Evolutionary conservation across 2,888 invertebrate genomes (phyloP).

Genomic region (Meteorus colon): DNA sequence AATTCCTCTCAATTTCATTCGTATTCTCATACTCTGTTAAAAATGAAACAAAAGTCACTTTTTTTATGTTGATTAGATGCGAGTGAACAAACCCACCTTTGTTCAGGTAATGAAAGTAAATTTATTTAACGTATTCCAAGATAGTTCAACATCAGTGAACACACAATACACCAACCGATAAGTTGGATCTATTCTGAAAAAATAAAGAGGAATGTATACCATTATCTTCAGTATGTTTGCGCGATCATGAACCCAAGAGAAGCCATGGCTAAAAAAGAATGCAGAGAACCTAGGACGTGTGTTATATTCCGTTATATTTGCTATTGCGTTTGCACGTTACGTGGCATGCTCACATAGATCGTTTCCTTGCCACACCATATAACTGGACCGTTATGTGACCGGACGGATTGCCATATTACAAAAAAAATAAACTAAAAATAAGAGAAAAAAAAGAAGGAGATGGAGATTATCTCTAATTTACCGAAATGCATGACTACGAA

Average conservation of each 20-base stretch:
- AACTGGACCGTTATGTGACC: slow-evolving; percentile 72
- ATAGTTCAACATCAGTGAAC: neutral
- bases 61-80: too few relatives aligned
- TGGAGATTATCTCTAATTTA: slow-evolving; percentile 38
- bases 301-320: slow-evolving; percentile 39
- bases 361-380: slow-evolving; percentile 66
- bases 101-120: neutral
- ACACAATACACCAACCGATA: neutral
- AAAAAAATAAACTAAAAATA: neutral
- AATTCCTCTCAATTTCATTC: too few relatives aligned
- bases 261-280: neutral
- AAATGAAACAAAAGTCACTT: too few relatives aligned
- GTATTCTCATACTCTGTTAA: too few relatives aligned
- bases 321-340: slow-evolving; percentile 43
- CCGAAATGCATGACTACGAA: slow-evolving; percentile 22
- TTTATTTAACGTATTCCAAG: slow-evolving; percentile 1
- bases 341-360: slow-evolving; percentile 40
- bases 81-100: neutral
- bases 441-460: neutral
- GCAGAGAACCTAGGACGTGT: slow-evolving; percentile 2
- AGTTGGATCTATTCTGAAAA: neutral
- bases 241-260: slow-evolving; percentile 21
- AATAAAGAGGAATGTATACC: neutral
- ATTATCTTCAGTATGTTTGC: neutral
- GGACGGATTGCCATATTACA: slow-evolving; percentile 50